Conservation (phyloP, 2,888 invertebrate species). For the Galerucella calmariensis region DNA sequence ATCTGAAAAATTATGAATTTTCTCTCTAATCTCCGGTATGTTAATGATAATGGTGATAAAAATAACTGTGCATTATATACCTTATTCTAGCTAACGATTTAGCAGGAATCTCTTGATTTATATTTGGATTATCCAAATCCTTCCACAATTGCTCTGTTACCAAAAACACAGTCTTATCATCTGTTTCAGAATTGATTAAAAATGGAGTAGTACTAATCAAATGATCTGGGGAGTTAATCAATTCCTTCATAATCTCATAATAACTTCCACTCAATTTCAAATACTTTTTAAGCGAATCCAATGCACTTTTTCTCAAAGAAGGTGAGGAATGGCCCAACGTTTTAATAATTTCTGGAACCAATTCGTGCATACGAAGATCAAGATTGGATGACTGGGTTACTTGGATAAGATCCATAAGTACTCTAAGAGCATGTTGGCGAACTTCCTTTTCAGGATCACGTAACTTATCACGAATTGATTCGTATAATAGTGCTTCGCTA, state of each 20-base stretch:
- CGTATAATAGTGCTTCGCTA: constrained; percentile 45
- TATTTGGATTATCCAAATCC: constrained; percentile 32
- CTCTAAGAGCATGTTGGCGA: constrained; percentile 82
- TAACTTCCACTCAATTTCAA: constrained; percentile 75
- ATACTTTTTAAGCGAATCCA: constrained; percentile 81
- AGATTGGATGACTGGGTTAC: constrained; percentile 74
- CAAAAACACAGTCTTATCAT: constrained; percentile 36
- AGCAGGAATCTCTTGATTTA: constrained; percentile 73
- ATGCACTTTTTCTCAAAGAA: constrained; percentile 81
- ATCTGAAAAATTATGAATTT: constrained; percentile 18
- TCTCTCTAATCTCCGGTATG: too few relatives aligned
- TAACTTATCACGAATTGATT: constrained; percentile 70
- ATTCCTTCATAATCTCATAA: constrained; percentile 74
- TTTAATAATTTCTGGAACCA: constrained; percentile 77
- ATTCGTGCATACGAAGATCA: constrained; percentile 73
- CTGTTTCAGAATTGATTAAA: constrained; percentile 37
- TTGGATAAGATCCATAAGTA: constrained; percentile 82
- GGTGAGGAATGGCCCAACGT: constrained; percentile 85
- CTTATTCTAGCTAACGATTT: constrained; percentile 78
- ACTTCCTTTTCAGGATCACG: constrained; percentile 87
- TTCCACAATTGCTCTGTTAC: constrained; percentile 41
- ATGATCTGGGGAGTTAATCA: constrained; percentile 75
- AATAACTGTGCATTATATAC: background rate
- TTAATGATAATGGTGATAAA: too few relatives aligned
- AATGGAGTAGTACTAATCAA: constrained; percentile 65